phyloP scores from a whole-genome alignment of 1,140 invertebrate genomes.

The Papilio helenus region DNA sequence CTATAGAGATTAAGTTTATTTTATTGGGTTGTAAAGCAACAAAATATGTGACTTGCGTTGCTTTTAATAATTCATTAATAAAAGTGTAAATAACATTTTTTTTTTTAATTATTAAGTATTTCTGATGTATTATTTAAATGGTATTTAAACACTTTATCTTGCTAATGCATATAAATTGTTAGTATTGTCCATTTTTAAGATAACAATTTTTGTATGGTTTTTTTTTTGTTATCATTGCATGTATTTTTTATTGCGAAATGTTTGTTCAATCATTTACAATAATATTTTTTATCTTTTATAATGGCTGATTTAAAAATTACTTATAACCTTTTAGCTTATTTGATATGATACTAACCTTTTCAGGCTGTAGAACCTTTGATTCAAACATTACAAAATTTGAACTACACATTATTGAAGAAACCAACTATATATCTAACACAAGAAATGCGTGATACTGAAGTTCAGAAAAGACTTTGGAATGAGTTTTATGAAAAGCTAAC shows the following conservation, averaged over 20 bases:
- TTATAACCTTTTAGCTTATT: slow-evolving; percentile 13
- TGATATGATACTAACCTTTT: slow-evolving; percentile 58
- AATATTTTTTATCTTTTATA: neutral
- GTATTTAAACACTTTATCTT: neutral
- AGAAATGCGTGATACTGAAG: slow-evolving; percentile 84
- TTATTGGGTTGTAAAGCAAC: too few relatives aligned
- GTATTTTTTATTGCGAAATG: neutral
- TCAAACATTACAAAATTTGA: slow-evolving; percentile 80
- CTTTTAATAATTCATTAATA: neutral
- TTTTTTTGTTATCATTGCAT: neutral
- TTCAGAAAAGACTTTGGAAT: slow-evolving; percentile 83
- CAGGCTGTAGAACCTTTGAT: slow-evolving; percentile 84
- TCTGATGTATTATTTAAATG: neutral
- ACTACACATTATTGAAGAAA: slow-evolving; percentile 71
- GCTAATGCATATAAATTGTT: neutral
- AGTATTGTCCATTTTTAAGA: neutral
- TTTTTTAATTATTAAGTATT: neutral
- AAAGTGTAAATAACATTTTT: neutral
- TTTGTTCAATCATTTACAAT: neutral
- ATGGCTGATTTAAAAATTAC: neutral
- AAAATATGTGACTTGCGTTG: too few relatives aligned
- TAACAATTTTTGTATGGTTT: neutral
- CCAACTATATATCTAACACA: slow-evolving; percentile 83
- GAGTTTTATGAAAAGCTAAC: slow-evolving; percentile 80
- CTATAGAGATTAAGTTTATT: too few relatives aligned